phyloP scores from a whole-genome alignment of 2,888 invertebrate genomes.

The Drosophila recens region DNA sequence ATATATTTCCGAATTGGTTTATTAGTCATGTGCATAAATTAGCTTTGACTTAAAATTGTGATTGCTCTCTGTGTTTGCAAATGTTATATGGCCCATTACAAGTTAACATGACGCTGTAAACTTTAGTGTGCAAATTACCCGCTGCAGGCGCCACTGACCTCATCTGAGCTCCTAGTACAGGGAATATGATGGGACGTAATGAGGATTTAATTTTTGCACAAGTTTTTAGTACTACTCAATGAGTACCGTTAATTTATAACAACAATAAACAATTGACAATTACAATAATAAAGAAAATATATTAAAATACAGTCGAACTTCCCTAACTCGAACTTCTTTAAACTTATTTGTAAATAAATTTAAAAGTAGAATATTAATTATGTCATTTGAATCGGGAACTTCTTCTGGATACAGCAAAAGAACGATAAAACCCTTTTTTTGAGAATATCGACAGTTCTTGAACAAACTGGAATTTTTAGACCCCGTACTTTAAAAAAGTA shows the following conservation, averaged over 20 bases:
- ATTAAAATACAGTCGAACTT: too few relatives aligned
- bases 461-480: too few relatives aligned
- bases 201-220: neutral
- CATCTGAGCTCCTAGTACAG: neutral
- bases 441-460: too few relatives aligned
- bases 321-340: too few relatives aligned
- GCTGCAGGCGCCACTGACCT: conserved; percentile 7
- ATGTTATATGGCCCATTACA: conserved; percentile 47
- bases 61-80: conserved; percentile 36
- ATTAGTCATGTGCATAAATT: conserved; percentile 65
- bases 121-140: conserved; percentile 5
- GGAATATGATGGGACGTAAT: neutral
- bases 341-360: too few relatives aligned
- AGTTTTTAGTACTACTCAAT: neutral
- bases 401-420: too few relatives aligned
- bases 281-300: too few relatives aligned
- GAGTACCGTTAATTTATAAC: neutral
- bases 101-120: conserved; percentile 22
- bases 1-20: conserved; percentile 47
- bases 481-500: too few relatives aligned
- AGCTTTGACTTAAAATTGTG: conserved; percentile 47
- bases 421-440: too few relatives aligned
- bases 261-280: too few relatives aligned
- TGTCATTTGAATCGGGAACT: too few relatives aligned
- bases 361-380: too few relatives aligned